Conservation (phyloP, 2,797 vertebrate genomes). For the Monodelphis domestica region DNA sequence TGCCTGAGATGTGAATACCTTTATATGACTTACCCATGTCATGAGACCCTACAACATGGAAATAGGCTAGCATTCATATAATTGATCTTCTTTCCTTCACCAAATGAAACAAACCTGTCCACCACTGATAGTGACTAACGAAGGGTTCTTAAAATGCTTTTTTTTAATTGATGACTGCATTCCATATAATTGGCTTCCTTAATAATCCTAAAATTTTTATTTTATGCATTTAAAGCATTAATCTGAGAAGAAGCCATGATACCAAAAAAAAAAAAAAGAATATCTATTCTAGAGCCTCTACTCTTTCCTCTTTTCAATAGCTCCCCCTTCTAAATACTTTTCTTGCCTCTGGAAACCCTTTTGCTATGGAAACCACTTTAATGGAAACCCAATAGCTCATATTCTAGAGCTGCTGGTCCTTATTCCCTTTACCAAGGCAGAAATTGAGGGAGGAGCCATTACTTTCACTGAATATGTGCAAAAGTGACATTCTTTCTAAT, state of each 20-base stretch:
- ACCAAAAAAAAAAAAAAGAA: not conserved
- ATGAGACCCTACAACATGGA: not conserved
- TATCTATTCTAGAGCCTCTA: not conserved
- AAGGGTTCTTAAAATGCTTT: not conserved
- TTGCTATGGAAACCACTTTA: not conserved
- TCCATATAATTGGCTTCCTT: not conserved
- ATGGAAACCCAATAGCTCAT: not conserved
- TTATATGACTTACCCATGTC: not conserved
- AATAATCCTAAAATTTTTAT: not conserved
- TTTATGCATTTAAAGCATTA: no score
- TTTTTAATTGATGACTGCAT: not conserved
- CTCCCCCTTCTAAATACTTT: not conserved
- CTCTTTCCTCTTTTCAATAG: not conserved
- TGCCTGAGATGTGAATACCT: not conserved
- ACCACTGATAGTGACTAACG: not conserved
- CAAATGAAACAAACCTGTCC: not conserved
- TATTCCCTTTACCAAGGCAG: not conserved
- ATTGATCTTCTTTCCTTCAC: not conserved
- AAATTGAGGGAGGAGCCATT: not conserved
- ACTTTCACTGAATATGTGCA: not conserved
- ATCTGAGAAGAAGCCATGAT: not conserved
- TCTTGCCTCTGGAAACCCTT: not conserved
- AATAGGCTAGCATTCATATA: not conserved
- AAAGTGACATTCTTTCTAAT: not conserved
- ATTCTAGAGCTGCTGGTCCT: not conserved